Base-by-base conservation (phyloP, 2,797 vertebrate species). In the Myotis planiceps region DNA sequence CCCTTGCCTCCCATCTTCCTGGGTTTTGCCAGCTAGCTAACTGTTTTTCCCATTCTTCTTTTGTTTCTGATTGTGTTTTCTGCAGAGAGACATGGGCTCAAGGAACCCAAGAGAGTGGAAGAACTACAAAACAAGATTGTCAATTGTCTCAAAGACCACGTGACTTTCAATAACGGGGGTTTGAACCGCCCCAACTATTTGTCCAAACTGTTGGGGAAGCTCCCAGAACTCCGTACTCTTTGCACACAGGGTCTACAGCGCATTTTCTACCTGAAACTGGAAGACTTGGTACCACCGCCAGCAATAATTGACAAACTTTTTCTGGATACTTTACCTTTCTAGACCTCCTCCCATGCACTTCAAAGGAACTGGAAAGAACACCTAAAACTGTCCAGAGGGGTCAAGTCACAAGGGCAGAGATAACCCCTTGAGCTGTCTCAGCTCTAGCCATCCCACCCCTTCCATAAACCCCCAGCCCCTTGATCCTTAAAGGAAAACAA, bases 231-330 rank as follows among this genome's bases (percentile, higher is more conserved):
- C 65, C 99, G 99, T 98, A 99, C 99, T 72, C 99, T 99, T 96
- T 99, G 99, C 98, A 99, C 99, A 58, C 99, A 99, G 98, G 99
- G 99, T 98, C 99, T 99, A 98, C 99, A 99, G 98, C 99, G 99
- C 98, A 99, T 99, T 99, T 99, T 99, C 99, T 99, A 99, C 99
- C 98, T 99, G 98, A 99, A 99, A 98, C 99, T 99, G 98, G 99
- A 99, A 98, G 99, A 99, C 94, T 99, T 99, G 98, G 99, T 99
- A 97, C 99, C 99, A 92, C 99, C 99, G 58, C 99, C 99, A 96
- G 99, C 99, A 99, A 99, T 99, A 99, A 99, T 99, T 95, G 99
- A 99, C 99, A 99, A 99, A 99, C 99, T 99, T 97, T 99, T 99
- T 86, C 99, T 99, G 98, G 99, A 99, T 99, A 99, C 99, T 86